Evolutionary conservation across 2,113 vertebrate genomes (phyloP).

Genomic region (Phylloscopus whistleri): DNA sequence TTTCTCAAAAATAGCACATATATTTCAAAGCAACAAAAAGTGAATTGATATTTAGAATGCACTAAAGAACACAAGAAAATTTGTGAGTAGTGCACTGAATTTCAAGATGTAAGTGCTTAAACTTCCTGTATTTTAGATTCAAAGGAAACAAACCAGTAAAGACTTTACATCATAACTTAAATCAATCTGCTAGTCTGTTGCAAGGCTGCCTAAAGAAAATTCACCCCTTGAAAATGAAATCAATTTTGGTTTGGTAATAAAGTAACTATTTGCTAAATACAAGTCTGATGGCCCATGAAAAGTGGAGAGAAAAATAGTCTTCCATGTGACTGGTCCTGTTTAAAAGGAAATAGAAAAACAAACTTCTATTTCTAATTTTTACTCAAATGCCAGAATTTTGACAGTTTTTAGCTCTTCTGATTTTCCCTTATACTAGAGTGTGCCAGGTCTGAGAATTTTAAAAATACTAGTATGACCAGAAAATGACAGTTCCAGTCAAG

Average conservation of each 20-base stretch:
- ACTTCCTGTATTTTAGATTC: not conserved
- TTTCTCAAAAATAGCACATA: slow-evolving; percentile 16
- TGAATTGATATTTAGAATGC: not conserved
- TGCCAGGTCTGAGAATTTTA: not conserved
- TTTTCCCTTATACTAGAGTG: not conserved
- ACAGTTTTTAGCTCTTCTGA: not conserved
- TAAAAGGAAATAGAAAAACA: not conserved
- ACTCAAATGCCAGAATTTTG: not conserved
- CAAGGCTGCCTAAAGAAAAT: not conserved
- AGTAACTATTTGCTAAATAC: not conserved
- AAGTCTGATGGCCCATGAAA: not conserved
- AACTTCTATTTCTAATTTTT: not conserved
- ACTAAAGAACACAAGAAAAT: not conserved
- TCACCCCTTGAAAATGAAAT: not conserved
- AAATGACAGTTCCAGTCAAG: not conserved
- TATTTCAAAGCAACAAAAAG: not conserved
- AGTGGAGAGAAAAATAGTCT: not conserved
- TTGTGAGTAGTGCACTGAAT: not conserved
- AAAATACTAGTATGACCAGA: not conserved
- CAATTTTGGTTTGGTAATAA: not conserved
- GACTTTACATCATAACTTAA: not conserved
- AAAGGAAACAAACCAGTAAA: not conserved
- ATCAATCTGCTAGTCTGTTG: not conserved
- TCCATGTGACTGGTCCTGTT: not conserved
- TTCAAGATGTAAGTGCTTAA: not conserved